These are phyloP conservation scores for Caranx ignobilis DNA, from an alignment of 2,113 vertebrate species.

Conservation along the genomic window DNA sequence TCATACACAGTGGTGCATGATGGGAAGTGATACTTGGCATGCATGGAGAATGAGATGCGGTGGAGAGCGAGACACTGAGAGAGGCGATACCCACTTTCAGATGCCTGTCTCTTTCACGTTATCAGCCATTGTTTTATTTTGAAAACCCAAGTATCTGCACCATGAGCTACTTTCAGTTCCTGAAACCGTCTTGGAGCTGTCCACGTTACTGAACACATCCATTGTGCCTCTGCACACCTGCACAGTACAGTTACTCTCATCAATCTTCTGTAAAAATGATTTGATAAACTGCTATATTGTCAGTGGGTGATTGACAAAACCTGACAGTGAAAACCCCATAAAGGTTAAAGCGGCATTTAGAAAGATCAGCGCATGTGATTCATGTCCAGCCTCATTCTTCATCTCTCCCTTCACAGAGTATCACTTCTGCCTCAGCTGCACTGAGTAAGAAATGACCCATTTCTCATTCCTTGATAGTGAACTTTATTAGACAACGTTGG, in stretches of 20 bases:
- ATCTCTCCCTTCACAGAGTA: slow-evolving; percentile 55
- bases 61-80: slow-evolving; percentile 38
- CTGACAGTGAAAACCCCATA: slow-evolving; percentile 53
- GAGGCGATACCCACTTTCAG: slow-evolving; percentile 17
- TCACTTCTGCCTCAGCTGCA: slow-evolving; percentile 55
- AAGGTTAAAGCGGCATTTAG: slow-evolving; percentile 70
- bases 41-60: slow-evolving; percentile 63
- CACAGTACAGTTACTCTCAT: slow-evolving; percentile 10
- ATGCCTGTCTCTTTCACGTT: slow-evolving; percentile 13
- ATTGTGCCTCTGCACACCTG: not conserved
- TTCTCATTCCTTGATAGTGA: slow-evolving; percentile 34
- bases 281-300: slow-evolving; percentile 44
- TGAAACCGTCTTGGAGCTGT: slow-evolving; percentile 35
- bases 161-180: not conserved
- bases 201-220: slow-evolving; percentile 32
- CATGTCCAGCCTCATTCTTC: slow-evolving; percentile 61
- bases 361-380: slow-evolving; percentile 70
- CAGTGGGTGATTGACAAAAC: slow-evolving; percentile 54
- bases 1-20: slow-evolving; percentile 61
- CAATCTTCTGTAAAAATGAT: slow-evolving; percentile 5
- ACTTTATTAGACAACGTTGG: slow-evolving; percentile 24
- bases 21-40: slow-evolving; percentile 77
- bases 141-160: slow-evolving; percentile 12
- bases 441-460: slow-evolving; percentile 50
- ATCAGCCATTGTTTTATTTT: slow-evolving; percentile 26